Conservation (phyloP, 1,140 invertebrate species). For the Drosophila yakuba region DNA sequence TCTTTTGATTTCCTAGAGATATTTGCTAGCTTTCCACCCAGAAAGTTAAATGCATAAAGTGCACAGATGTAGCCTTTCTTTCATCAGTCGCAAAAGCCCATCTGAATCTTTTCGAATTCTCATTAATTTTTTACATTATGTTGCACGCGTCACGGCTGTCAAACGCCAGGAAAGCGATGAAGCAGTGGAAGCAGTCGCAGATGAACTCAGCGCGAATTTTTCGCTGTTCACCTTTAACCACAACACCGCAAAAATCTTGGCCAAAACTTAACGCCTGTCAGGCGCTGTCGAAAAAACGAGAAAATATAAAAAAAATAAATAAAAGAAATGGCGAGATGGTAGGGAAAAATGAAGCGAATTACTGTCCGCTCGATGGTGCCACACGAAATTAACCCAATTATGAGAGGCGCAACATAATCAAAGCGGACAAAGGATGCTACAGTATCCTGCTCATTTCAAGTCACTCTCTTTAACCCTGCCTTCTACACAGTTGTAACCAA, state of each 20-base stretch:
- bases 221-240: conserved; percentile 52
- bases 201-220: conserved; percentile 48
- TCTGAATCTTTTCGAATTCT: conserved; percentile 40
- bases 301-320: conserved; percentile 12
- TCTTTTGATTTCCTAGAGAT: conserved; percentile 32
- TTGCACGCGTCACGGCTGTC: conserved; percentile 65
- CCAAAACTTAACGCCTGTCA: conserved; percentile 65
- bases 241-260: conserved; percentile 24
- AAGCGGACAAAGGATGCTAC: conserved; percentile 59
- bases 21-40: conserved; percentile 3
- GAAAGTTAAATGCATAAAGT: not conserved
- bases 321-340: conserved; percentile 22
- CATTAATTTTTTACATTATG: conserved; percentile 48
- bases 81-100: conserved; percentile 14
- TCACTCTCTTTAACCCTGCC: not conserved
- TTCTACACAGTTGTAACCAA: not conserved
- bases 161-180: conserved; percentile 23
- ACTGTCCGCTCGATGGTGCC: conserved; percentile 49
- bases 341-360: conserved; percentile 35
- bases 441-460: conserved; percentile 24
- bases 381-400: conserved; percentile 80
- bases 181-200: conserved; percentile 9
- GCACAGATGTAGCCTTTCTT: conserved; percentile 27
- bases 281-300: conserved; percentile 53
- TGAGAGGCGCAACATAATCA: conserved; percentile 76